Percentiles rank a stretch among this genome's conserved stretches.
phyloP scores from a whole-genome alignment of 2,797 vertebrate species.

The Rhynchotus rufescens region DNA sequence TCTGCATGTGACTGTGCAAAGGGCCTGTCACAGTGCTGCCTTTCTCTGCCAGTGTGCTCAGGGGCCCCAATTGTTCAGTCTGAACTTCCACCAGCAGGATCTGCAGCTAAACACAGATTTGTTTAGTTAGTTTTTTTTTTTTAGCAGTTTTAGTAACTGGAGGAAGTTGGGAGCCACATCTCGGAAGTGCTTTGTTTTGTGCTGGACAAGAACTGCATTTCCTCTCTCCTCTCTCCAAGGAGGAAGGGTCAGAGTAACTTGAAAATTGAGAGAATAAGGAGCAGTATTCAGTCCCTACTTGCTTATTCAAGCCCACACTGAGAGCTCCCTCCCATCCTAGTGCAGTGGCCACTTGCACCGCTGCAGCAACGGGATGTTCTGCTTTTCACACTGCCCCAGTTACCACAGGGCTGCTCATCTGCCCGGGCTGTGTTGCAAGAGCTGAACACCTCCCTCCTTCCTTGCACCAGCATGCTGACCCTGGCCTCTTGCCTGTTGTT shows the following conservation, averaged over 20 bases:
- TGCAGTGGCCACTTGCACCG: not conserved
- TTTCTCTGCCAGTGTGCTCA: accelerated
- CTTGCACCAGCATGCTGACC: not conserved
- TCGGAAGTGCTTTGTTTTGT: slow-evolving; percentile 22
- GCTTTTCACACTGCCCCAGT: not conserved
- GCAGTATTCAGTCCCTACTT: not conserved
- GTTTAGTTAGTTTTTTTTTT: not conserved
- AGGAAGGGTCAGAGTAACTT: not conserved
- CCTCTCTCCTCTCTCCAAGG: not conserved
- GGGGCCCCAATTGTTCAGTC: not conserved
- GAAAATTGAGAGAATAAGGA: not conserved
- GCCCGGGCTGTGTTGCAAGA: accelerated
- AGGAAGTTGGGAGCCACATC: not conserved
- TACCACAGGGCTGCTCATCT: not conserved
- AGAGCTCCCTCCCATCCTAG: not conserved
- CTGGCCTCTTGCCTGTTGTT: not conserved
- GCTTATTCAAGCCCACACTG: not conserved
- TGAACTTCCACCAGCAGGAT: not conserved
- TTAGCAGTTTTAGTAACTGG: not conserved
- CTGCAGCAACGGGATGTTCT: not conserved
- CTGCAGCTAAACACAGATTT: not conserved
- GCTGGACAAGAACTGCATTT: not conserved
- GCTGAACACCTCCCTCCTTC: accelerated
- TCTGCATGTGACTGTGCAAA: not conserved
- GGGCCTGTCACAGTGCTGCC: not conserved